Evolutionary conservation across 2,797 vertebrate genomes (phyloP), one percentile per base, ranked within the genome.

Genomic region (Tauraco hartlaubi): DNA sequence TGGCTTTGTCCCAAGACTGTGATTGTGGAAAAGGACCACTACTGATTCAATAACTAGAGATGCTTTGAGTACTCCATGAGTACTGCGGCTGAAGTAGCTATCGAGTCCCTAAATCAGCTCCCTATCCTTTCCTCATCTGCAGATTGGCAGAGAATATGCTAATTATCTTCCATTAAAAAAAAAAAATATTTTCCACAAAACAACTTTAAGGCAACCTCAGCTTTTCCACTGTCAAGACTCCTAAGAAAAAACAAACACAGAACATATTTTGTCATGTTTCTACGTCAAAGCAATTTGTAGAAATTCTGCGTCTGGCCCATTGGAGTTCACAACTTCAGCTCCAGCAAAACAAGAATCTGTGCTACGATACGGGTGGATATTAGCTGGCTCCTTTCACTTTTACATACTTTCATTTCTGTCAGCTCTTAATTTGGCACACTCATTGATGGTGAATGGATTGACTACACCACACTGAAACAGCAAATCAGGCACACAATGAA

Each of bases 41-140:
- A 25, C 23, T 15, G 71, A 56, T 9, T 59, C 84, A 75, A 31
- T 41, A 81, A n/a, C n/a, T 58, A 74, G 64, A 58, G 44, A 12
- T 22, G 37, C 29, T 52, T 18, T 0, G 11, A 54, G 26, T 21
- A 41, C 21, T 66, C 44, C 37, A 18, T 0, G 4, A 73, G 28
- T 25, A 7, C 37, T 25, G 13, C 16, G 21, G 10, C 59, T 66
- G 58, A 80, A 29, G 33, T 35, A 61, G 28, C 21, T 56, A 17
- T 15, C 0, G 7, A 62, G 49, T 58, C 28, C 39, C 51, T 72
- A 17, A 59, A 44, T 12, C 17, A 48, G 19, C 15, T 73, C 39
- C 56, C 63, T 18, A 9, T 37, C 26, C 37, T 33, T 62, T 64
- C 74, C 48, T 37, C 14, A 16, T 18, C 63, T 51, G 26, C 37